Conservation (phyloP, 2,113 vertebrate species). For the Prionailurus bengalensis region DNA sequence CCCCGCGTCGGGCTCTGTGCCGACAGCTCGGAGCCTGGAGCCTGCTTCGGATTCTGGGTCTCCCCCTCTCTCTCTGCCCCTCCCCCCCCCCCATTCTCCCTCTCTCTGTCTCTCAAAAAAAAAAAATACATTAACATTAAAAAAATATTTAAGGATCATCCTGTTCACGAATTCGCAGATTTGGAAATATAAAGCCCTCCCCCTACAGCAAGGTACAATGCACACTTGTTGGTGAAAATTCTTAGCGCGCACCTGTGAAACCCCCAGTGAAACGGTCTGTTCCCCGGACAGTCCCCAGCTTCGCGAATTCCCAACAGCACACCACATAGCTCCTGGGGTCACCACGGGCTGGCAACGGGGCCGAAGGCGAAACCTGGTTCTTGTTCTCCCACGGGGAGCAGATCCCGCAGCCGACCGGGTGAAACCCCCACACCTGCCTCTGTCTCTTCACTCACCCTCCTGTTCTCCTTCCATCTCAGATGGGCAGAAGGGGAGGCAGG, state of each 20-base stretch:
- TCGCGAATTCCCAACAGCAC: accelerated
- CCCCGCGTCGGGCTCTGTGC: no score
- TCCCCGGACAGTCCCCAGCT: not conserved
- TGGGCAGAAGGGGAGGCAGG: not conserved
- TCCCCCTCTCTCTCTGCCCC: no score
- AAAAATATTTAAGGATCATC: not conserved
- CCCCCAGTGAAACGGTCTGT: accelerated
- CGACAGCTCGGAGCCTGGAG: no score
- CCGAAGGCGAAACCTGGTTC: not conserved
- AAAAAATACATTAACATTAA: no score
- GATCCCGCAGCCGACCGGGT: accelerated
- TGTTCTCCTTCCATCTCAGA: not conserved
- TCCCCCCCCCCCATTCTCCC: no score
- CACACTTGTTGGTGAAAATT: not conserved
- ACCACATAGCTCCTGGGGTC: not conserved
- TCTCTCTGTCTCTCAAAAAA: no score
- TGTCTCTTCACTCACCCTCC: not conserved
- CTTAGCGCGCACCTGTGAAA: not conserved
- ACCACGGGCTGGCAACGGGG: not conserved
- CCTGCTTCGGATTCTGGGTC: no score
- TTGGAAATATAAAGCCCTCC: not conserved
- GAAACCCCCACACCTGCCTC: not conserved
- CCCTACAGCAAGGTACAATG: not conserved
- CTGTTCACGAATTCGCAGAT: not conserved
- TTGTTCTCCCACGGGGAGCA: not conserved